Evolutionary conservation across 2,888 invertebrate species (phyloP).

Genomic region (Cepaea hortensis): DNA sequence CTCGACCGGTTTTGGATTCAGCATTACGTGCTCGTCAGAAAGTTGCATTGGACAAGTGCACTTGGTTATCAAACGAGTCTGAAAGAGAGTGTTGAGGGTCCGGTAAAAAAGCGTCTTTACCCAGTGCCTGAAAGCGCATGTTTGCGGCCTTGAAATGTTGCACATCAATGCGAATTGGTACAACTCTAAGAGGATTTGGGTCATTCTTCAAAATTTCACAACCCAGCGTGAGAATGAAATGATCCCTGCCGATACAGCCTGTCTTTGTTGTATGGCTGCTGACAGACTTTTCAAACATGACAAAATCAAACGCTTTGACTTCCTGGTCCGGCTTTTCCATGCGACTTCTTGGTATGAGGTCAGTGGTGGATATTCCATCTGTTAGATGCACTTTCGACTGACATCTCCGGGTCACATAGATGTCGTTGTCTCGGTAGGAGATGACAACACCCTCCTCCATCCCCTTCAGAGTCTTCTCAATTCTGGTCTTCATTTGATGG

Average conservation of each 20-base stretch:
- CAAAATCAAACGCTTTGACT: conserved; percentile 13
- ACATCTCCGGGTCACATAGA: conserved; percentile 12
- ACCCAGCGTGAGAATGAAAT: conserved; percentile 5
- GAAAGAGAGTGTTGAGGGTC: not conserved
- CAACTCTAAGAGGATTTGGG: not conserved
- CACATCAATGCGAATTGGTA: conserved; percentile 12
- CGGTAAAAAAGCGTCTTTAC: not conserved
- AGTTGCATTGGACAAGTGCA: not conserved
- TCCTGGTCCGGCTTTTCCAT: not conserved
- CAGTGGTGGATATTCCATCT: not conserved
- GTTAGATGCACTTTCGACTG: not conserved
- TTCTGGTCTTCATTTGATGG: not conserved
- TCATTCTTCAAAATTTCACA: conserved; percentile 29
- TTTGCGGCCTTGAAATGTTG: not conserved
- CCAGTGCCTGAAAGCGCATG: not conserved
- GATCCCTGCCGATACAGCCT: not conserved
- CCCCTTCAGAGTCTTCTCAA: not conserved
- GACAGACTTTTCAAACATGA: not conserved
- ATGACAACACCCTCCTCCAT: conserved; percentile 16
- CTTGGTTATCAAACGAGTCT: not conserved
- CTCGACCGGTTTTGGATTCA: too few relatives aligned
- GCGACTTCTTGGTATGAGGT: not conserved
- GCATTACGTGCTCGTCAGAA: not conserved
- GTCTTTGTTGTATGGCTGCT: not conserved
- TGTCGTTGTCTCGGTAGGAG: conserved; percentile 18